These are phyloP conservation scores for Coluber constrictor DNA, from an alignment of 2,797 vertebrate genomes.

Conservation along the genomic window DNA sequence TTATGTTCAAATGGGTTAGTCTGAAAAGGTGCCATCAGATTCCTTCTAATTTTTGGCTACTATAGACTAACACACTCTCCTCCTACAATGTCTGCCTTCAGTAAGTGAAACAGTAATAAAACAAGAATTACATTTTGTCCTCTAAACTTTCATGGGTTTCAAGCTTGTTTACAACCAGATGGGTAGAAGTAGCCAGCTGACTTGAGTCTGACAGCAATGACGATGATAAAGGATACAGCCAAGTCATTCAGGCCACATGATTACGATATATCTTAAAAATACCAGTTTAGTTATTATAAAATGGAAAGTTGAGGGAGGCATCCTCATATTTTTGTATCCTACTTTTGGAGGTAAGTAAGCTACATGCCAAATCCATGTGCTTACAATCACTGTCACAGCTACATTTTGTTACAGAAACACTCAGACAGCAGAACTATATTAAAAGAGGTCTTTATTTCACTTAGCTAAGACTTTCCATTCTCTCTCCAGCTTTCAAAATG, in stretches of 20 bases:
- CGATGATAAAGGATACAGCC: background rate
- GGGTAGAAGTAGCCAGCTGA: background rate
- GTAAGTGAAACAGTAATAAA: background rate
- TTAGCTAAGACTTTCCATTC: slow-evolving; percentile 61
- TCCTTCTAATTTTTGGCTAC: background rate
- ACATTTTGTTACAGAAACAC: slow-evolving; percentile 43
- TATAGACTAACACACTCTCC: background rate
- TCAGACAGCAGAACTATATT: slow-evolving; percentile 46
- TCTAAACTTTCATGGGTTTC: background rate
- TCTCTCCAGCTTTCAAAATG: slow-evolving; percentile 58
- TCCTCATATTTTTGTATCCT: background rate
- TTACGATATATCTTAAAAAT: background rate
- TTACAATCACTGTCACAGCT: slow-evolving; percentile 45
- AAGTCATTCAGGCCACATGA: background rate
- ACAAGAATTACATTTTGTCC: background rate
- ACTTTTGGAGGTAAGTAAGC: background rate
- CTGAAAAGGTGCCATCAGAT: background rate
- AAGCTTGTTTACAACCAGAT: background rate
- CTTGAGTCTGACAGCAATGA: background rate
- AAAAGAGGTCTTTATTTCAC: slow-evolving; percentile 67
- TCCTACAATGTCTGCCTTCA: background rate
- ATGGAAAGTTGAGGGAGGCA: background rate
- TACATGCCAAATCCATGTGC: slow-evolving; percentile 16
- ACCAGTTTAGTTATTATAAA: background rate
- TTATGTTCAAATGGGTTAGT: background rate